Percentiles rank a stretch among this genome's conserved stretches.
Evolutionary conservation across 2,888 invertebrate species (phyloP).

Genomic region (Troilus luridus): DNA sequence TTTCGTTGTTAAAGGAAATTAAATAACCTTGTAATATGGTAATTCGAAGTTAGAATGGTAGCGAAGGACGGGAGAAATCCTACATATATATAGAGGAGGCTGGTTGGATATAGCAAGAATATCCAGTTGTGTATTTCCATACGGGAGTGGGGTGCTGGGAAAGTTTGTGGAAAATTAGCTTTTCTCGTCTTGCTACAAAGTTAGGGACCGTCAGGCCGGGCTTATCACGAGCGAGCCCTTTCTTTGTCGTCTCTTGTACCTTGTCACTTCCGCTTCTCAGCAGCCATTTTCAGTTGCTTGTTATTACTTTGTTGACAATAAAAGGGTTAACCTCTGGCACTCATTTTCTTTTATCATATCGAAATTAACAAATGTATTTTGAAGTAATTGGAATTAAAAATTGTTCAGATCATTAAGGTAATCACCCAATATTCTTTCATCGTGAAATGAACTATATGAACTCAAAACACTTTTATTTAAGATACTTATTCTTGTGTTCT

Average conservation of each 20-base stretch:
- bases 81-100: conserved; percentile 20
- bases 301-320: background rate
- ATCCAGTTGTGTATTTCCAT: conserved; percentile 37
- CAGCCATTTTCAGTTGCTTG: background rate
- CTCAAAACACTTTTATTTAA: too few relatives aligned
- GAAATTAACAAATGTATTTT: too few relatives aligned
- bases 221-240: background rate
- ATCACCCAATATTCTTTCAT: too few relatives aligned
- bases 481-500: too few relatives aligned
- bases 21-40: conserved; percentile 36
- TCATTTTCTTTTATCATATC: background rate
- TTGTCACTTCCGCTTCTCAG: conserved; percentile 2
- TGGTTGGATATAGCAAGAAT: conserved; percentile 3
- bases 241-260: conserved; percentile 11
- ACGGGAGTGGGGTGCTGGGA: conserved; percentile 26
- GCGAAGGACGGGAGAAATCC: background rate
- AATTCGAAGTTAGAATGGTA: conserved; percentile 34
- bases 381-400: too few relatives aligned
- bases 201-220: background rate
- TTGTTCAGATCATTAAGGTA: too few relatives aligned
- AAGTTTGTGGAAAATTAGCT: conserved; percentile 54
- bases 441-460: too few relatives aligned
- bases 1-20: conserved; percentile 33
- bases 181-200: conserved; percentile 42
- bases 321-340: background rate